Base-by-base conservation (phyloP, 2,888 invertebrate species). In the Iphiclides podalirius region DNA sequence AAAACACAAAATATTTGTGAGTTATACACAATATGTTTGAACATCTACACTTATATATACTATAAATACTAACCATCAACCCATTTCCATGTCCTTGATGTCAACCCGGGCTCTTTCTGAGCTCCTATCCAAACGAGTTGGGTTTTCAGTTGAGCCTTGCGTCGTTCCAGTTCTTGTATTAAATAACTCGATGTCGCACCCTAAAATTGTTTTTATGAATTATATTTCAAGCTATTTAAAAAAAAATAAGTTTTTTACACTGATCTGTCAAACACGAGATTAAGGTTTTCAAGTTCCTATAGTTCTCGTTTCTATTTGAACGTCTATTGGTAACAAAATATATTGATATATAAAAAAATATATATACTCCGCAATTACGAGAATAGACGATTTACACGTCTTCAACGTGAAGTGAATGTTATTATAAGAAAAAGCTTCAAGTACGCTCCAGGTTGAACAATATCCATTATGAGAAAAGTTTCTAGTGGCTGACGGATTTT, bases 91-190 rank as follows among this genome's bases (percentile, higher is more conserved):
- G 94, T 95, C 55, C 95, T 91, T 0, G 94, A 93, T 0, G 94
- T 94, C 49, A 95, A 90, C 16, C 94, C 93, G 0, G 96, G 95
- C 64, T 97, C 96, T 64, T 96, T 95, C 66, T 95, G 94, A 0
- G 96, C 96, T 0, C 97, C 97, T 57, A 97, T 95, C 97, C 97
- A 97, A 1, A 97, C 95, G 52, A 97, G 83, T 68, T 96, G 95
- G 0, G 96, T 95, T 73, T 95, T 95, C 28, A 96, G 76, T 52
- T 92, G 93, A 0, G 93, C 88, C 70, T 95, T 96, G 41, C 95
- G 89, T 46, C 95, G 89, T 66, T 96, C 96, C 60, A 96, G 81
- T 77, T 96, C 95, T 57, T 95, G 93, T 48, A 93, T 87, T 39
- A 96, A 90, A 67, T 93, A 94, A 43, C 91, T 90, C 7, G 92